A percentile compares a stretch with the other conserved stretches of the same genome.
phyloP scores from a whole-genome alignment of 2,888 invertebrate species.

The Ceraclea dissimilis region DNA sequence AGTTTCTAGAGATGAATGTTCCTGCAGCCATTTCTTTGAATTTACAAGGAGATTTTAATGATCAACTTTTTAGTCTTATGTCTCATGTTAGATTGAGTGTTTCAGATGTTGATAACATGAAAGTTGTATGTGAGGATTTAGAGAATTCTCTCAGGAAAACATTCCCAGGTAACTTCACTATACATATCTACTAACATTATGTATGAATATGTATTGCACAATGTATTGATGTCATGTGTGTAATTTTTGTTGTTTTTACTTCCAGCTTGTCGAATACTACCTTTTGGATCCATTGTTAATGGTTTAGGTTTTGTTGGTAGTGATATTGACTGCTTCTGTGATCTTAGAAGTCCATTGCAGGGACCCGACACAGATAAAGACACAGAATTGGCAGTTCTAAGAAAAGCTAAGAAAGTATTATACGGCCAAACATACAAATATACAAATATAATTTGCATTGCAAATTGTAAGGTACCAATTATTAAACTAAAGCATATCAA shows the following conservation, averaged over 20 bases:
- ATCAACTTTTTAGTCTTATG: not conserved
- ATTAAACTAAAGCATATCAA: slow-evolving; percentile 61
- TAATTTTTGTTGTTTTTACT: slow-evolving; percentile 3
- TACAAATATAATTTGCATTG: slow-evolving; percentile 53
- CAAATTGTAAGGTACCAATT: slow-evolving; percentile 69
- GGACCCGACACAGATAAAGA: not conserved
- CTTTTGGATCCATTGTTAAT: slow-evolving; percentile 69
- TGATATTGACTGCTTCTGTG: slow-evolving; percentile 65
- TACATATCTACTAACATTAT: not conserved
- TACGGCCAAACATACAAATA: slow-evolving; percentile 36
- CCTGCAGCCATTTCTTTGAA: not conserved
- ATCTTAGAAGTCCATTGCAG: slow-evolving; percentile 34
- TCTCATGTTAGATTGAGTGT: not conserved
- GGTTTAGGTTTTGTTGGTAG: slow-evolving; percentile 62
- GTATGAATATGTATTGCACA: not conserved
- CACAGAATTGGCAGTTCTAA: not conserved
- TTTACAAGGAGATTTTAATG: not conserved
- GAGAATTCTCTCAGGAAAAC: not conserved
- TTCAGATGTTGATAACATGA: not conserved
- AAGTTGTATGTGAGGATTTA: not conserved
- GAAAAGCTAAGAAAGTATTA: slow-evolving; percentile 29
- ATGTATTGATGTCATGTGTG: not conserved
- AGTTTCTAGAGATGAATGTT: not conserved
- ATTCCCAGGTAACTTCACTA: not conserved
- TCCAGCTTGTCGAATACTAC: slow-evolving; percentile 40